Conservation (phyloP, 2,797 vertebrate species). For the Liparis tanakae region DNA sequence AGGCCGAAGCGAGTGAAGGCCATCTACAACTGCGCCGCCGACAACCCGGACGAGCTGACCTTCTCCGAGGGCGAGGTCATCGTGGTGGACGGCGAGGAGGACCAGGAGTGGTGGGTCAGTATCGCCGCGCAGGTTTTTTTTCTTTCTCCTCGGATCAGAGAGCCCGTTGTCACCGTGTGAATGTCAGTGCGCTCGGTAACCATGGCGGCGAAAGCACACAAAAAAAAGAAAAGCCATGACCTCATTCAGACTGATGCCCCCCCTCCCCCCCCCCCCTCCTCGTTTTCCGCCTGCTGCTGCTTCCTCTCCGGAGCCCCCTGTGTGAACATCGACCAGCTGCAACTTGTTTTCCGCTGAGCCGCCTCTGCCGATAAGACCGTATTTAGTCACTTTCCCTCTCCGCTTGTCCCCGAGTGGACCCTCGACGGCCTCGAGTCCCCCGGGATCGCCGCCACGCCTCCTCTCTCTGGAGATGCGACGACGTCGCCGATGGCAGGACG, state of each 20-base stretch:
- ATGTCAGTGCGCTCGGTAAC: slow-evolving; percentile 49
- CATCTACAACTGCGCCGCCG: slow-evolving; percentile 95
- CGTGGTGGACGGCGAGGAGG: slow-evolving; percentile 96
- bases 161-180: slow-evolving; percentile 22
- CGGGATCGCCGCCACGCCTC: slow-evolving; percentile 13
- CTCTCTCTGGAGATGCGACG: not conserved
- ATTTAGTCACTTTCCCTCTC: slow-evolving; percentile 66
- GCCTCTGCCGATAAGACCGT: slow-evolving; percentile 66
- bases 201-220: slow-evolving; percentile 54
- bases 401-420: slow-evolving; percentile 29
- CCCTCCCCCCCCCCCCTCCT: slow-evolving; percentile 29
- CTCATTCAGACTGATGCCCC: slow-evolving; percentile 63
- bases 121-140: slow-evolving; percentile 6
- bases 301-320: slow-evolving; percentile 71
- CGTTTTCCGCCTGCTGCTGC: slow-evolving; percentile 58
- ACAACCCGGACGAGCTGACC: slow-evolving; percentile 97
- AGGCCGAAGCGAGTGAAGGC: slow-evolving; percentile 97
- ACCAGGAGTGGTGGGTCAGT: slow-evolving; percentile 99
- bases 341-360: slow-evolving; percentile 69
- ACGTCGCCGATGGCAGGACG: too few species aligned
- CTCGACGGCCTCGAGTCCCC: slow-evolving; percentile 38
- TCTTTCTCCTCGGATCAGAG: slow-evolving; percentile 3
- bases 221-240: slow-evolving; percentile 57
- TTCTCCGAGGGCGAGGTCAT: slow-evolving; percentile 98
- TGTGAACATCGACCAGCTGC: slow-evolving; percentile 75